Evolutionary conservation across 1,140 invertebrate genomes (phyloP), one percentile per base, ranked within the genome.

Genomic region (Carcinoscorpius rotundicauda): DNA sequence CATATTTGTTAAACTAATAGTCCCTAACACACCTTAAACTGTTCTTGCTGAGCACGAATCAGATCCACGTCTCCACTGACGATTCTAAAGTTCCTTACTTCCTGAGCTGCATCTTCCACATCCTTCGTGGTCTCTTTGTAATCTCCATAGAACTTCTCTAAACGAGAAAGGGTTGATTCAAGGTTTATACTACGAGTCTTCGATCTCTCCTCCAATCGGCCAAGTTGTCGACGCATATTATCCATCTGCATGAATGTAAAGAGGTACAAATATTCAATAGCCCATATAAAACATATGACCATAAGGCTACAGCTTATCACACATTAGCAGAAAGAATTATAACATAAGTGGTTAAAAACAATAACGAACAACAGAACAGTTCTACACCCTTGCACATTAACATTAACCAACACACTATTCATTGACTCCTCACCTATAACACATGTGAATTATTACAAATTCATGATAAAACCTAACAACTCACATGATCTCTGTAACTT

Each of bases 21-120:
- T n/a, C 8, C 53, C 3, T 55, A 9, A 55, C 8, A 52, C 63
- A 65, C 61, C 52, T 67, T 67, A 51, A 72, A 71, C 58, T 70
- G 91, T 70, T 93, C 89, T 76, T 96, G 93, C 71, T 96, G 93
- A 3, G 84, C 80, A 57, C 91, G 83, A 69, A 98, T 96, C 49
- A 86, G 86, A 56, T 93, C 90, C 5, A 95, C 86, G 74, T 97
- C 93, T 0, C 90, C 91, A 51, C 88, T 91, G 3, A 97, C 86
- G 0, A 92, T 86, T 74, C 91, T 91, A 67, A 96, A 83, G 68
- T 83, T 83, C 29, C 84, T 80, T n/a, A 91, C 81, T 73, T 91
- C 83, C 64, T 88, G 85, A 52, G 80, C 74, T 5, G 88, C 86
- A 69, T 90, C 85, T 66, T 86, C 82, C 6, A 97, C 86, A 66